Conservation (phyloP, 2,888 invertebrate genomes). For the Schizaphis graminum region DNA sequence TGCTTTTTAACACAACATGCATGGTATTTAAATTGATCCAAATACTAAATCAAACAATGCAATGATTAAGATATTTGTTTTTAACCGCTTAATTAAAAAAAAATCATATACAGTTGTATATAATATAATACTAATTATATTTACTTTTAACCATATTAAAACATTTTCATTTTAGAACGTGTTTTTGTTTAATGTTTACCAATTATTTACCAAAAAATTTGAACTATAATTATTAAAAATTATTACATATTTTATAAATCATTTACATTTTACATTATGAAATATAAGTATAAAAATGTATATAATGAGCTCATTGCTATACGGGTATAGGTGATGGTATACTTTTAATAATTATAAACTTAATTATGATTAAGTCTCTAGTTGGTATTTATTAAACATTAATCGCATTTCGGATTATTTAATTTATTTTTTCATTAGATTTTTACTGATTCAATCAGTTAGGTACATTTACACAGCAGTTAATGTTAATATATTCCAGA, state of each 20-base stretch:
- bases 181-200: neutral
- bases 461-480: neutral
- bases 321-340: neutral
- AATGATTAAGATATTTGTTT: neutral
- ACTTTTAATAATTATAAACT: neutral
- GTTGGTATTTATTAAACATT: neutral
- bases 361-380: neutral
- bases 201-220: neutral
- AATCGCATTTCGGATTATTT: neutral
- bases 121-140: neutral
- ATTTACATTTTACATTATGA: neutral
- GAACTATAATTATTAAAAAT: neutral
- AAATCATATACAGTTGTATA: neutral
- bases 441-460: neutral
- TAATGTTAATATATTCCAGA: neutral
- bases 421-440: neutral
- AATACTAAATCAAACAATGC: neutral
- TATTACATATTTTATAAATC: neutral
- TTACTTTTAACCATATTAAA: neutral
- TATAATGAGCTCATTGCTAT: neutral
- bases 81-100: neutral
- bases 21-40: neutral
- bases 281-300: neutral
- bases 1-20: neutral
- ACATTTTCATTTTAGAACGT: neutral